Conservation (phyloP, 2,113 vertebrate genomes). For the Nibea coibor region DNA sequence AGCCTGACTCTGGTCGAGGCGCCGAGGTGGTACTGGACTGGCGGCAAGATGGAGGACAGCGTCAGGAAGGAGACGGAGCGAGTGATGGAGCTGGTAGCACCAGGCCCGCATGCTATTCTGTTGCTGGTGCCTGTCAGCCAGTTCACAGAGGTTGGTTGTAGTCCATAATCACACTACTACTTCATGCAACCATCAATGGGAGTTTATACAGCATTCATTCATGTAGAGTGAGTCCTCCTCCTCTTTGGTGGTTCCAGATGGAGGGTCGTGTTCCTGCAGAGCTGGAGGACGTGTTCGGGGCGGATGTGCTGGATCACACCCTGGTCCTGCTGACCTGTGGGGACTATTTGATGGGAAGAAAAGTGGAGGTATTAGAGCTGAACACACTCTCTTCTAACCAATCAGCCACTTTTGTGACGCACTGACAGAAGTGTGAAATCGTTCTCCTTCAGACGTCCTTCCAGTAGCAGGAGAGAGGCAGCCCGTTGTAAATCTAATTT, state of each 20-base stretch:
- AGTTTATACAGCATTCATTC: background rate
- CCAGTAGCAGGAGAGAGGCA: background rate
- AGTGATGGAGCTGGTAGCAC: slow-evolving; percentile 59
- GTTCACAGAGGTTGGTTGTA: slow-evolving; percentile 80
- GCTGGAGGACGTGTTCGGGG: slow-evolving; percentile 78
- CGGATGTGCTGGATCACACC: slow-evolving; percentile 73
- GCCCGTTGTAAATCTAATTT: background rate
- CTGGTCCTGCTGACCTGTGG: slow-evolving; percentile 84
- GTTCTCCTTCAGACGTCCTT: no score
- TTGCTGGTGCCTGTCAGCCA: slow-evolving; percentile 82
- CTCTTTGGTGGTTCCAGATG: slow-evolving; percentile 58
- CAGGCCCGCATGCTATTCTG: slow-evolving; percentile 80
- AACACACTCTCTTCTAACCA: background rate
- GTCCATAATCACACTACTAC: background rate
- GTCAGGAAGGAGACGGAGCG: slow-evolving; percentile 74
- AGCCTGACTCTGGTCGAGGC: slow-evolving; percentile 78
- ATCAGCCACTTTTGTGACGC: background rate
- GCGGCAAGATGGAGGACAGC: slow-evolving; percentile 68
- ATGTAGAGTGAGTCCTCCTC: background rate
- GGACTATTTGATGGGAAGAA: slow-evolving; percentile 80
- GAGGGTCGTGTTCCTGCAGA: slow-evolving; percentile 75
- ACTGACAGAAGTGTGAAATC: background rate
- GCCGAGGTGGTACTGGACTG: slow-evolving; percentile 84
- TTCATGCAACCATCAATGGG: background rate
- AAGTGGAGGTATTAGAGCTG: slow-evolving; percentile 58